Base-by-base conservation (phyloP, 1,140 invertebrate genomes). In the Cydia strobilella region DNA sequence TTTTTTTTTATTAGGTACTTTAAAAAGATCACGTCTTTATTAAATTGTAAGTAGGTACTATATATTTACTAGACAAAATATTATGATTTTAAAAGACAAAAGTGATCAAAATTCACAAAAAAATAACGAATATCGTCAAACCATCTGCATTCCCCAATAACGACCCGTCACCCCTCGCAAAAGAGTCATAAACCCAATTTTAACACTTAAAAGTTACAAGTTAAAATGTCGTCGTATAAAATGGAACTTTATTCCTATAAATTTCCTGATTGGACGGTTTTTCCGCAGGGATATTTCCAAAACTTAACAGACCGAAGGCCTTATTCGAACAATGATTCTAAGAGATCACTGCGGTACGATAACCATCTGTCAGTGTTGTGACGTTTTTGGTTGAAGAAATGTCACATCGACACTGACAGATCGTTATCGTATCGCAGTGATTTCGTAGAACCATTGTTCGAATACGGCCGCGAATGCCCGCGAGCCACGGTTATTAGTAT, bases 251-350 rank as follows among this genome's bases (percentile, higher is more conserved):
- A 31, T 31, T 66, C 27, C 63, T 18, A 66, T 66, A 66, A 66
- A 66, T 31, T 66, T 15, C 7, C 63, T 66, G 63, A 66, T 66
- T 66, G 63, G 27, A 66, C 25, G 63, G 15, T 35, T 66, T 66
- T 66, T 66, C 63, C 27, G n/a, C 63, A 7, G 27, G 10, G 15
- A 31, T 66, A 66, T 66, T 66, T 35, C 27, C 63, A 66, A 35
- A 35, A 66, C 63, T 66, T 31, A 65, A 65, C 27, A 13, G 6
- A 10, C 13, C 13, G 10, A n/a, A n/a, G n/a, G n/a, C n/a, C n/a
- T n/a, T n/a, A n/a, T n/a, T n/a, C n/a, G n/a, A n/a, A n/a, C n/a
- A n/a, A n/a, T n/a, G n/a, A n/a, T n/a, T n/a, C n/a, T n/a, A n/a
- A n/a, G n/a, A n/a, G n/a, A n/a, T n/a, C n/a, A n/a, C n/a, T n/a